Evolutionary conservation across 2,113 vertebrate species (phyloP), one percentile per base, ranked within the genome.

Genomic region (Osmerus eperlanus): DNA sequence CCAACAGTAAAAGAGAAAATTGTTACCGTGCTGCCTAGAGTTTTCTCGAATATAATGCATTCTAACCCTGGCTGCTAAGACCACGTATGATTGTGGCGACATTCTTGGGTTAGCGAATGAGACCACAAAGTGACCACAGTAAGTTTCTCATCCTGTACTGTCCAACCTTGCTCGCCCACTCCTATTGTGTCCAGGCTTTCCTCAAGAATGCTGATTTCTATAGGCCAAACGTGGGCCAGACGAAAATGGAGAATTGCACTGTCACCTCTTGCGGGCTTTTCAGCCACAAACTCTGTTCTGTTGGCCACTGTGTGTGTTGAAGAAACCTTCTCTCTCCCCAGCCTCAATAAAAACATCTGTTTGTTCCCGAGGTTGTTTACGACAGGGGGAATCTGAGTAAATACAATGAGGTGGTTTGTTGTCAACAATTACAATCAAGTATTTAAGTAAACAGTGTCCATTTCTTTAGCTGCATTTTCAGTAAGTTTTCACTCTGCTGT

Each of bases 31-130:
- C 84, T 83, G 82, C 79, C 73, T 77, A 74, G 62, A 67, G 36
- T 78, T 76, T 71, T 76, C 54, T 81, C 67, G 86, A 80, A 84
- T 87, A 80, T 81, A 81, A 86, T 82, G 80, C 76, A 82, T 80
- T 80, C 65, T 74, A 73, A 73, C 68, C 77, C 81, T 83, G 83
- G 85, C 84, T 86, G 81, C 84, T 74, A 70, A 78, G 84, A 89
- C 72, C 28, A 3, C 67, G 83, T 75, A 77, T 85, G 85, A 85
- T 82, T 88, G 87, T 82, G 88, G 83, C 51, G 83, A 88, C 87
- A 91, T 92, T 93, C 89, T 84, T 89, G 0, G 78, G 85, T 89
- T 87, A 80, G 80, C 79, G 78, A 86, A 84, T 89, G 85, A 81
- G 85, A 89, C 90, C 90, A 74, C 84, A 69, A 75, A 87, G 88